A percentile compares a stretch with the other conserved stretches of the same genome.
Conservation (phyloP, 1,140 invertebrate genomes). For the Listronotus oregonensis region DNA sequence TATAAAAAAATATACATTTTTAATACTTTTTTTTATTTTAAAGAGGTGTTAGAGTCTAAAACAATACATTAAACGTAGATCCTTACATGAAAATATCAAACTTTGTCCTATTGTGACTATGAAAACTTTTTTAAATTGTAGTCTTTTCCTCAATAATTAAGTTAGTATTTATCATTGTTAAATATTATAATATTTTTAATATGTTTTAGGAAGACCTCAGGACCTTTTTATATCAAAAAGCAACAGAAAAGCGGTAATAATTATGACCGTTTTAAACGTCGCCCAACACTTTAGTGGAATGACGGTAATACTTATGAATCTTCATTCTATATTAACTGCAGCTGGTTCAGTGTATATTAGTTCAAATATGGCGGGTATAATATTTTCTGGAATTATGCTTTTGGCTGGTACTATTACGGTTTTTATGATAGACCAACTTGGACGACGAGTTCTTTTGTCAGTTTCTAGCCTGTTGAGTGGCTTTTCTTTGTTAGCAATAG, state of each 20-base stretch:
- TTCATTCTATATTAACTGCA: conserved; percentile 56
- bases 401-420: conserved; percentile 47
- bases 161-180: too few species aligned
- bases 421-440: conserved; percentile 53
- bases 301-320: conserved; percentile 63
- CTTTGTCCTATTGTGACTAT: too few species aligned
- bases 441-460: conserved; percentile 56
- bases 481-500: conserved; percentile 30
- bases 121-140: too few species aligned
- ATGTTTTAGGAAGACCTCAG: conserved; percentile 19
- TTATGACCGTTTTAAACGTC: conserved; percentile 59
- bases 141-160: too few species aligned
- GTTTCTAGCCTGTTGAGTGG: conserved; percentile 36
- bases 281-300: conserved; percentile 60
- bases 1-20: too few species aligned
- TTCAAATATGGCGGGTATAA: conserved; percentile 17
- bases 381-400: conserved; percentile 52
- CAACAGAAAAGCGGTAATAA: conserved; percentile 44
- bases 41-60: too few species aligned
- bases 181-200: not conserved
- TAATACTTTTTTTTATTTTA: too few species aligned
- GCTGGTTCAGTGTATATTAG: conserved; percentile 50
- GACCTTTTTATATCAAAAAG: conserved; percentile 40
- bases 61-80: too few species aligned
- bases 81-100: too few species aligned